phyloP scores from a whole-genome alignment of 2,797 vertebrate genomes.

The Otolemur crassicaudatus region DNA sequence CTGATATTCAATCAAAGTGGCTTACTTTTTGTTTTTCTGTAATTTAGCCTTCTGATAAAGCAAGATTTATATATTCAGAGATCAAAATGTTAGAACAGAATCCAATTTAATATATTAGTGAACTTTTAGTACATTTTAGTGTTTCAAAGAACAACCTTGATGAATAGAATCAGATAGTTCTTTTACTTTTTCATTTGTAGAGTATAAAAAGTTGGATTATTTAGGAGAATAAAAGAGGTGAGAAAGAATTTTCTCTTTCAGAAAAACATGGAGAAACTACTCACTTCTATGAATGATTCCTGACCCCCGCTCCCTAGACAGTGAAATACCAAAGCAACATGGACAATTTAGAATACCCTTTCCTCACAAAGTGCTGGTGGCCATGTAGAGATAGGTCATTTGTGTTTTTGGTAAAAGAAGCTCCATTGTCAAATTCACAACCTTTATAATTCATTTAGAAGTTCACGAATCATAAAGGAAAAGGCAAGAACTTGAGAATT shows the following conservation, averaged over 20 bases:
- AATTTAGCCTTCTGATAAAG: slow-evolving; percentile 43
- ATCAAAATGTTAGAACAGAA: not conserved
- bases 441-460: not conserved
- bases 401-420: not conserved
- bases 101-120: not conserved
- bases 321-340: not conserved
- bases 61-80: not conserved
- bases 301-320: not conserved
- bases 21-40: slow-evolving; percentile 23
- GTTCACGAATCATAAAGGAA: not conserved
- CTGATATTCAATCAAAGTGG: slow-evolving; percentile 10
- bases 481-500: not conserved
- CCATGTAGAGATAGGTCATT: not conserved
- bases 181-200: not conserved
- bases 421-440: not conserved
- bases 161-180: not conserved
- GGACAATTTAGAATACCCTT: not conserved
- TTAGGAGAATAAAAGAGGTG: not conserved
- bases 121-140: slow-evolving; percentile 2
- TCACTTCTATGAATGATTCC: not conserved
- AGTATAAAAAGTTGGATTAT: not conserved
- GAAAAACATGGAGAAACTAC: not conserved
- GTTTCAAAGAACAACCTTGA: slow-evolving; percentile 18
- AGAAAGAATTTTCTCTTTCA: not conserved
- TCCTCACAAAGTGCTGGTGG: not conserved